Conservation (phyloP, 2,113 vertebrate genomes). For the Tyrannus savana region DNA sequence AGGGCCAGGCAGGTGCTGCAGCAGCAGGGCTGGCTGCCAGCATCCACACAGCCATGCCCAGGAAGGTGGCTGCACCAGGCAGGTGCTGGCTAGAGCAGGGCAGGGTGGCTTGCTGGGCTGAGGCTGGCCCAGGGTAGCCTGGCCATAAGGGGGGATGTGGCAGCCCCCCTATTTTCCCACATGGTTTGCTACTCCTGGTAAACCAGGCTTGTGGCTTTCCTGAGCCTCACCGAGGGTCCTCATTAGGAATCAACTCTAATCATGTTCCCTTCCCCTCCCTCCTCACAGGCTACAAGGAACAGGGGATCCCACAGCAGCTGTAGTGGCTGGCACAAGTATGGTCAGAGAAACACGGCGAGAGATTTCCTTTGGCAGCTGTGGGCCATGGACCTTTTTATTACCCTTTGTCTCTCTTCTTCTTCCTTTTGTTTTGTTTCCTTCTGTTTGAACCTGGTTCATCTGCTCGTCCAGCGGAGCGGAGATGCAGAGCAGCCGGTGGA, state of each 20-base stretch:
- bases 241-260: background rate
- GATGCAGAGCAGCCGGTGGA: slow-evolving; percentile 59
- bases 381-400: slow-evolving; percentile 50
- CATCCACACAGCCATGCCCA: accelerated
- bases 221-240: background rate
- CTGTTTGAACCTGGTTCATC: background rate
- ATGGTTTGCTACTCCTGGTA: background rate
- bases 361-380: slow-evolving; percentile 33
- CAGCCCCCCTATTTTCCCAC: background rate
- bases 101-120: accelerated
- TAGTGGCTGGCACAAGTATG: slow-evolving; percentile 71
- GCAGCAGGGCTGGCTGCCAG: background rate
- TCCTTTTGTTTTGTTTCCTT: slow-evolving; percentile 33
- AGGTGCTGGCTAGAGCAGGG: background rate
- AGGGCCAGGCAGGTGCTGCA: background rate
- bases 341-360: slow-evolving; percentile 35
- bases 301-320: slow-evolving; percentile 88
- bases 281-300: slow-evolving; percentile 87
- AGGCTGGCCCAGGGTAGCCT: background rate
- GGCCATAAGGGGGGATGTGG: accelerated
- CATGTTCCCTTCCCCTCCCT: slow-evolving; percentile 47
- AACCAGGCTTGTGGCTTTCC: background rate
- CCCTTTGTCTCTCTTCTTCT: slow-evolving; percentile 63
- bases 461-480: slow-evolving; percentile 55
- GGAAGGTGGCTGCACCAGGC: background rate